phyloP scores from a whole-genome alignment of 2,888 invertebrate genomes.

The Athetis lepigone region DNA sequence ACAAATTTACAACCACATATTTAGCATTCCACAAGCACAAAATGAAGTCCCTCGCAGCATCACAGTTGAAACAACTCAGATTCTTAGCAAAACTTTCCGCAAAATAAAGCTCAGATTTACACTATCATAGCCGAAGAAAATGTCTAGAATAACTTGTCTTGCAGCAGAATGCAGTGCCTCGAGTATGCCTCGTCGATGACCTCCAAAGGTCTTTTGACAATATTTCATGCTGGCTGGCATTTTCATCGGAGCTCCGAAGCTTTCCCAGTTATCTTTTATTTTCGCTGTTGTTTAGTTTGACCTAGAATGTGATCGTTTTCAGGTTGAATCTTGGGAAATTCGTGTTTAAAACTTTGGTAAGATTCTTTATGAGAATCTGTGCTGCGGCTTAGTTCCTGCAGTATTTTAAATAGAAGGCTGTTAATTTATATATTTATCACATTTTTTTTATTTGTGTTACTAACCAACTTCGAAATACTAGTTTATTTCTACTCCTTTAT shows the following conservation, averaged over 20 bases:
- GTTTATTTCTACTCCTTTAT: too few species aligned
- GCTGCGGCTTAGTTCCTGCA: too few species aligned
- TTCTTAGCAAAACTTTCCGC: slow-evolving; percentile 17
- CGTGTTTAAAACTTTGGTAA: background rate
- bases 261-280: slow-evolving; percentile 51
- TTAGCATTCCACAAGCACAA: background rate
- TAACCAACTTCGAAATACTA: too few species aligned
- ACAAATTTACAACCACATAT: background rate
- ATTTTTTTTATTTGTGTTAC: too few species aligned
- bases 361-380: too few species aligned
- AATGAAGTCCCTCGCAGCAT: slow-evolving; percentile 1
- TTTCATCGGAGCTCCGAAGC: slow-evolving; percentile 54
- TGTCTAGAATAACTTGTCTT: slow-evolving; percentile 48
- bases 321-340: background rate
- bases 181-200: slow-evolving; percentile 55
- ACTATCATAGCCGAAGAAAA: slow-evolving; percentile 44
- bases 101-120: slow-evolving; percentile 49
- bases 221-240: slow-evolving; percentile 60
- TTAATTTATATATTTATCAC: too few species aligned
- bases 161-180: slow-evolving; percentile 54
- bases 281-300: slow-evolving; percentile 26
- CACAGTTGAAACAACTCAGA: slow-evolving; percentile 18
- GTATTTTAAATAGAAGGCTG: too few species aligned
- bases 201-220: slow-evolving; percentile 53
- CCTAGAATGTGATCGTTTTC: slow-evolving; percentile 22